phyloP scores from a whole-genome alignment of 2,797 vertebrate genomes.

The Chlorospingus semifuscus region DNA sequence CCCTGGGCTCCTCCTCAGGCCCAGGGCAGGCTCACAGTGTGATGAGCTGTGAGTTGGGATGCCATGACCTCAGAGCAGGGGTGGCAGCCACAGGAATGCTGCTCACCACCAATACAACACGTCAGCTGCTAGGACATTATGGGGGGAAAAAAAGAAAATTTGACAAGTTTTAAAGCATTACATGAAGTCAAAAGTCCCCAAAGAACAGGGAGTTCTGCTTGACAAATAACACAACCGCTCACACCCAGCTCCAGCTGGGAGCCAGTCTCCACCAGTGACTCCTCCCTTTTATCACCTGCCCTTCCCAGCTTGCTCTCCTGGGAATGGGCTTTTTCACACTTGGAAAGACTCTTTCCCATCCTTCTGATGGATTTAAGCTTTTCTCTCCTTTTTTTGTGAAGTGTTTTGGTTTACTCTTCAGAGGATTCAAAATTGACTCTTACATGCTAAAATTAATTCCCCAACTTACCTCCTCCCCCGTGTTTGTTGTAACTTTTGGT shows the following conservation, averaged over 20 bases:
- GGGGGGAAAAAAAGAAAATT: accelerated
- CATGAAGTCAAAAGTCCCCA: not conserved
- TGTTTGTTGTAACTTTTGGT: not conserved
- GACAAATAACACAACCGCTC: not conserved
- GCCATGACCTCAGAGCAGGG: not conserved
- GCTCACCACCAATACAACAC: not conserved
- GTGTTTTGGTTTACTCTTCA: not conserved
- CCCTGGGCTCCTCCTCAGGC: not conserved
- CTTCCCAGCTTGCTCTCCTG: not conserved
- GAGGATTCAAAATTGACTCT: not conserved
- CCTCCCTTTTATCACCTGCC: not conserved
- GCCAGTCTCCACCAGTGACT: not conserved
- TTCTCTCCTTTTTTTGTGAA: not conserved
- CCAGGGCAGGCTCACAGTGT: not conserved
- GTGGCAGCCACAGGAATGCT: not conserved
- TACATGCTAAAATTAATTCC: not conserved
- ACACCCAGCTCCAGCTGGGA: not conserved
- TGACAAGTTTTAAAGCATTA: not conserved
- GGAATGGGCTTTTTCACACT: not conserved
- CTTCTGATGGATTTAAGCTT: not conserved
- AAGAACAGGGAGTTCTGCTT: not conserved
- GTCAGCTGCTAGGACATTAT: not conserved
- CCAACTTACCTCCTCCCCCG: accelerated
- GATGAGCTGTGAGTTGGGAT: not conserved
- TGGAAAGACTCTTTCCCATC: not conserved